These are phyloP conservation scores for Hydrochoerus hydrochaeris DNA, from an alignment of 2,113 vertebrate species.

Conservation along the genomic window DNA sequence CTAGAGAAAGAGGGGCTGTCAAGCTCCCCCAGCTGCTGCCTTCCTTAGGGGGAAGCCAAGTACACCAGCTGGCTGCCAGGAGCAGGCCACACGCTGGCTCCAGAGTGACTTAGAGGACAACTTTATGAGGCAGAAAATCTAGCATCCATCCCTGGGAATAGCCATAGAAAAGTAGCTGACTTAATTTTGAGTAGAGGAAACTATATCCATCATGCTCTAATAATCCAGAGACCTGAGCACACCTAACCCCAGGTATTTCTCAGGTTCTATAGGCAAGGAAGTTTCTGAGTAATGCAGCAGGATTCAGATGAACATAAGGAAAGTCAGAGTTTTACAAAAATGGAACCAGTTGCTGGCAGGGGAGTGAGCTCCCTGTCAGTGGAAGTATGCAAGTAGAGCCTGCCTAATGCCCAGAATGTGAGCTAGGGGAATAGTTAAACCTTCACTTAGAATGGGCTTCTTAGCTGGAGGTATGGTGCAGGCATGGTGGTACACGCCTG, in stretches of 20 bases:
- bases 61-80: slow-evolving; percentile 16
- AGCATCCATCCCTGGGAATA: slow-evolving; percentile 29
- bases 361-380: background rate
- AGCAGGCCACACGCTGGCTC: background rate
- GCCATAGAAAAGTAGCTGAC: slow-evolving; percentile 38
- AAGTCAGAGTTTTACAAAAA: background rate
- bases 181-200: background rate
- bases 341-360: background rate
- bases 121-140: slow-evolving; percentile 68
- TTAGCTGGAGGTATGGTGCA: background rate
- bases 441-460: background rate
- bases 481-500: background rate
- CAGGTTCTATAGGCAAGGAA: background rate
- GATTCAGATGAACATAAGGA: background rate
- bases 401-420: background rate
- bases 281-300: background rate
- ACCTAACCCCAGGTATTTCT: background rate
- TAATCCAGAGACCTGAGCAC: background rate
- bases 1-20: background rate
- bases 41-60: background rate
- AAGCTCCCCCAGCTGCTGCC: background rate
- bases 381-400: background rate
- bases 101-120: slow-evolving; percentile 50
- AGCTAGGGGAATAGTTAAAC: background rate
- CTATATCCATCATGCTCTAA: background rate